Evolutionary conservation across 2,888 invertebrate genomes (phyloP).

Genomic region (Acanthoscelides obtectus): DNA sequence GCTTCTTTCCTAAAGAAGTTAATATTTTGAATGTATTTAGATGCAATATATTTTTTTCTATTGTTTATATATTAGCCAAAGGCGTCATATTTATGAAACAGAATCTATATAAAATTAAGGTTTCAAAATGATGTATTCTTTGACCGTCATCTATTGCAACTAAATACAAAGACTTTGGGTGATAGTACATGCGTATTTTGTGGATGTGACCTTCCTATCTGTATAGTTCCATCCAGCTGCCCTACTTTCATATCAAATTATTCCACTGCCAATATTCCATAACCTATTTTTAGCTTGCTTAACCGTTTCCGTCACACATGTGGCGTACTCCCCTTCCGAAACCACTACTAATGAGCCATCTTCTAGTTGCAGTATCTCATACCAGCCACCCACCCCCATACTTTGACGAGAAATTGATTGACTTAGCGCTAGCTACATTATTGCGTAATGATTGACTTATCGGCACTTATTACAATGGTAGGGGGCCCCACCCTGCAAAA

Average conservation of each 20-base stretch:
- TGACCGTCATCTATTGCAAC: too few relatives aligned
- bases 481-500: conserved; percentile 9
- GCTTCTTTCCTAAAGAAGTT: too few relatives aligned
- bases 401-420: conserved; percentile 25
- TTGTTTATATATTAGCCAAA: too few relatives aligned
- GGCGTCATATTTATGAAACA: too few relatives aligned
- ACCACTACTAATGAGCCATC: not conserved
- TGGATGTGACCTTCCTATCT: too few relatives aligned
- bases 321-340: not conserved
- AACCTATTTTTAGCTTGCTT: not conserved
- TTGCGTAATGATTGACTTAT: conserved; percentile 29
- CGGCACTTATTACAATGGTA: conserved; percentile 27
- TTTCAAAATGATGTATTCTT: too few relatives aligned
- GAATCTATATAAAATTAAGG: too few relatives aligned
- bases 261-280: not conserved
- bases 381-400: conserved; percentile 4
- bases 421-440: conserved; percentile 21
- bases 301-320: not conserved
- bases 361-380: not conserved
- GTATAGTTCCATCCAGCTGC: not conserved
- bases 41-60: too few relatives aligned
- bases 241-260: not conserved
- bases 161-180: too few relatives aligned
- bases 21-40: too few relatives aligned
- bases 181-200: too few relatives aligned